phyloP scores from a whole-genome alignment of 2,113 vertebrate genomes.

The Actenoides hombroni region DNA sequence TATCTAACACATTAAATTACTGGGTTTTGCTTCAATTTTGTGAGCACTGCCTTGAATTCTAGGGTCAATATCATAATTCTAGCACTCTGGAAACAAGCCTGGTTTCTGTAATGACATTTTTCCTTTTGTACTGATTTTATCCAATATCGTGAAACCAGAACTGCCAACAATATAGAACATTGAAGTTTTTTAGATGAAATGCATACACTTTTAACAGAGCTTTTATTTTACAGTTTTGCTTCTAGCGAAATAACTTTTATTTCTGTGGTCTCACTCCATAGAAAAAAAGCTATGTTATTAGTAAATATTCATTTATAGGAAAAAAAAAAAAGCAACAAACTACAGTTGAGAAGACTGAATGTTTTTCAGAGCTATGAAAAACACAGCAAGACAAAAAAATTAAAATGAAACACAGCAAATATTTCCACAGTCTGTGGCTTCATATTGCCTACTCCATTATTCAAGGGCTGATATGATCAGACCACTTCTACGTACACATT shows the following conservation, averaged over 20 bases:
- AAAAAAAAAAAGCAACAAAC: conserved; percentile 3
- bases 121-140: neutral
- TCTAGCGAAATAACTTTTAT: neutral
- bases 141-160: neutral
- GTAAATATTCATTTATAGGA: neutral
- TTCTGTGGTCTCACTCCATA: neutral
- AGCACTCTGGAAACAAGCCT: neutral
- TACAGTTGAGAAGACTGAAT: neutral
- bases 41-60: neutral
- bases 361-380: neutral
- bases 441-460: neutral
- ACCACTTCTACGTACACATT: neutral
- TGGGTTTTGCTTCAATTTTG: neutral
- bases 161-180: neutral
- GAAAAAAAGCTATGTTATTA: neutral
- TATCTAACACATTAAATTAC: neutral
- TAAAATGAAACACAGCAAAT: neutral
- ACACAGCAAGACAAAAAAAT: neutral
- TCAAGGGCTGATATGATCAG: neutral
- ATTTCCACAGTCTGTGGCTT: neutral
- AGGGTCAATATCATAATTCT: neutral
- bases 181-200: neutral
- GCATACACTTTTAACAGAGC: neutral
- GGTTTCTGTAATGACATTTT: neutral
- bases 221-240: neutral